Evolutionary conservation across 92 coral and sea anemone genomes (phyloP).

Genomic region (Desmophyllum pertusum): DNA sequence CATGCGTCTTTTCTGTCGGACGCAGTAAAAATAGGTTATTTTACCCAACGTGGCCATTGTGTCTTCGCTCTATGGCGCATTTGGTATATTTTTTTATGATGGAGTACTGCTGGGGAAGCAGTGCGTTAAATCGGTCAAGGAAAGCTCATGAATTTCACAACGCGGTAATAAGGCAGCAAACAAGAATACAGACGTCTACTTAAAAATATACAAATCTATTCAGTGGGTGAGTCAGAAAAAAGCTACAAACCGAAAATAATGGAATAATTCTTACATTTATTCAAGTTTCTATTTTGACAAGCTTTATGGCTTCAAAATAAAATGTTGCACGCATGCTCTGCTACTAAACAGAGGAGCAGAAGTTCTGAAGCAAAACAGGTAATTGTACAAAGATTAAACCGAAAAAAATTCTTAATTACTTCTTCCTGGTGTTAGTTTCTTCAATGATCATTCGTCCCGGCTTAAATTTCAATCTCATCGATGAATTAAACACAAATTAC

Average conservation of each 20-base stretch:
- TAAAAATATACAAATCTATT: neutral
- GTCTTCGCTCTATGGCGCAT: slow-evolving; percentile 12
- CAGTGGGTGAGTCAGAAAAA: neutral
- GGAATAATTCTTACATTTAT: neutral
- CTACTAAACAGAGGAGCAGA: neutral
- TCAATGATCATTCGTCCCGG: slow-evolving; percentile 33
- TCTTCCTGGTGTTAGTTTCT: slow-evolving; percentile 41
- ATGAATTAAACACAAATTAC: slow-evolving; percentile 36
- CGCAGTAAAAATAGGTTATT: slow-evolving; percentile 6
- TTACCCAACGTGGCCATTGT: slow-evolving; percentile 31
- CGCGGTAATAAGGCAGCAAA: neutral
- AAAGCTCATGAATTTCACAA: neutral
- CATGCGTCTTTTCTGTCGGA: neutral
- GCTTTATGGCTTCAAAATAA: neutral
- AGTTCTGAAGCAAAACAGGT: neutral
- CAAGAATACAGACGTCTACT: neutral
- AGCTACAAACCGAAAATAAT: neutral
- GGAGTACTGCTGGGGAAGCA: slow-evolving; percentile 6
- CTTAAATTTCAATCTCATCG: slow-evolving; percentile 39
- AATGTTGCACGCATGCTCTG: neutral
- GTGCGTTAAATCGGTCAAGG: neutral
- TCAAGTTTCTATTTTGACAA: neutral
- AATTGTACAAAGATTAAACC: neutral
- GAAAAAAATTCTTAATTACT: neutral
- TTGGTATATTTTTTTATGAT: slow-evolving; percentile 10